phyloP scores from a whole-genome alignment of 30 jellyfish, hydroid and myxozoan genomes.

The Morbakka virulenta region DNA sequence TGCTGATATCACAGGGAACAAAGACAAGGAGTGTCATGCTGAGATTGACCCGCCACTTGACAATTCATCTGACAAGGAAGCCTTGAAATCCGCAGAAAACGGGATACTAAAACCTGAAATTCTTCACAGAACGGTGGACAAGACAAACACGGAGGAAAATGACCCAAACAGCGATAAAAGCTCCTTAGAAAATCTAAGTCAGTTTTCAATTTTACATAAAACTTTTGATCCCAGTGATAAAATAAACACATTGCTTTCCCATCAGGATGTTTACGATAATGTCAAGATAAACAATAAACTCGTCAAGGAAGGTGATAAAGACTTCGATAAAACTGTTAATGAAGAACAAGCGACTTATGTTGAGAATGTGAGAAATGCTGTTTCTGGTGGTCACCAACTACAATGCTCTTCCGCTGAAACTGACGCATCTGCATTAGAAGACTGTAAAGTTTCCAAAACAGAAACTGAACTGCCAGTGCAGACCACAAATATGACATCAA shows the following conservation, averaged over 20 bases:
- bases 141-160: not conserved
- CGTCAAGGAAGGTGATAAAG: not conserved
- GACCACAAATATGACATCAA: not conserved
- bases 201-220: not conserved
- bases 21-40: not conserved
- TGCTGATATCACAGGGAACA: not conserved
- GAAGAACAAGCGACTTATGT: not conserved
- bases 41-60: not conserved
- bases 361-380: not conserved
- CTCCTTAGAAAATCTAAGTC: not conserved
- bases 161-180: not conserved
- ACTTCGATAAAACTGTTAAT: constrained; percentile 2
- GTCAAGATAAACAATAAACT: constrained; percentile 17
- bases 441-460: not conserved
- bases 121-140: not conserved
- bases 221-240: not conserved
- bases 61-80: not conserved
- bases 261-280: constrained; percentile 24
- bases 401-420: not conserved
- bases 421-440: not conserved
- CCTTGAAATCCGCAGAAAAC: not conserved
- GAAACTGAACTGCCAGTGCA: not conserved
- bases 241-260: not conserved
- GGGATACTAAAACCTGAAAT: not conserved
- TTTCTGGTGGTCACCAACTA: not conserved